Evolutionary conservation across 1,140 invertebrate genomes (phyloP).

Genomic region (Drosophila malerkotliana): DNA sequence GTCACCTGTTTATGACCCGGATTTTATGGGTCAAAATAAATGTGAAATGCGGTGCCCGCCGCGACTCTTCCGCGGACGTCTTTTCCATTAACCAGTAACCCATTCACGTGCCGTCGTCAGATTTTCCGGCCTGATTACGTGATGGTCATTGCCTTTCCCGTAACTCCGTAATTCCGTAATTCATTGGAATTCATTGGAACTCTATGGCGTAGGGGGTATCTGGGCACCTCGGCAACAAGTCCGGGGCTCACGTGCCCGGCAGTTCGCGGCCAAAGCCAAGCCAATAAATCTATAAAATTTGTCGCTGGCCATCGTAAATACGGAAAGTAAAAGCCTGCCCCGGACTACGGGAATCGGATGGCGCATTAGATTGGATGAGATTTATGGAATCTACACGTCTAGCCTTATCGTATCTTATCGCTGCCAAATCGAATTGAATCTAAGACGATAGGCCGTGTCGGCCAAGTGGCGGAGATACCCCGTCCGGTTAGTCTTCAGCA

Average conservation of each 20-base stretch:
- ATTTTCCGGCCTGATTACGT: slow-evolving; percentile 53
- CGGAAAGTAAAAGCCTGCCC: slow-evolving; percentile 35
- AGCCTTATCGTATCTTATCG: slow-evolving; percentile 60
- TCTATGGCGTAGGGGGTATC: no score
- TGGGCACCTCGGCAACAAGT: slow-evolving; percentile 16
- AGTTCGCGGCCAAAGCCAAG: neutral
- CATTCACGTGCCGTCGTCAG: slow-evolving; percentile 37
- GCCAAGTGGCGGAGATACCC: slow-evolving; percentile 8
- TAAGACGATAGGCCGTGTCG: slow-evolving; percentile 9
- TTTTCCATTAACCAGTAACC: slow-evolving; percentile 22
- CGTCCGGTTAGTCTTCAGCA: slow-evolving; percentile 42
- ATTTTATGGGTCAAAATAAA: slow-evolving; percentile 37
- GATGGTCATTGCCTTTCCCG: slow-evolving; percentile 23
- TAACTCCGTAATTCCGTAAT: neutral
- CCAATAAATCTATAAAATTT: slow-evolving; percentile 68
- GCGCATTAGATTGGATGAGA: slow-evolving; percentile 53
- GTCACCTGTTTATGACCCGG: slow-evolving; percentile 46
- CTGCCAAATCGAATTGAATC: slow-evolving; percentile 31
- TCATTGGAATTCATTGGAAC: neutral
- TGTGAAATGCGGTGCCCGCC: slow-evolving; percentile 17
- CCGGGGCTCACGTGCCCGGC: slow-evolving; percentile 46
- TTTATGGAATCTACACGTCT: slow-evolving; percentile 38
- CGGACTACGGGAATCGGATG: slow-evolving; percentile 35
- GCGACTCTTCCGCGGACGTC: neutral
- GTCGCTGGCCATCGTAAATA: slow-evolving; percentile 56